Conservation (phyloP, 2,797 vertebrate genomes). For the Microctenopoma steveboyesi region DNA sequence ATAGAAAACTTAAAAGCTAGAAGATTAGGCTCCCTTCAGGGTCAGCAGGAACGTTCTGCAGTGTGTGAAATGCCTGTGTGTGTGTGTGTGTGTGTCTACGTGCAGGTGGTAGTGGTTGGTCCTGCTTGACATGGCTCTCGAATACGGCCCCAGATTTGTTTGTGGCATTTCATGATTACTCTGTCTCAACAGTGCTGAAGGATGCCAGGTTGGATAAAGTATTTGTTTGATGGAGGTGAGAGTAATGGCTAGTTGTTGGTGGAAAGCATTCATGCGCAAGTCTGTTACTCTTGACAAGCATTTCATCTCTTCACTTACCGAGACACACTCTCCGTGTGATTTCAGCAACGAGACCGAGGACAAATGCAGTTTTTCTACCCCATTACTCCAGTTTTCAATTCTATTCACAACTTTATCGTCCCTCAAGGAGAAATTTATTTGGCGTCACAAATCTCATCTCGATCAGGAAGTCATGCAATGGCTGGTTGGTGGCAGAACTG, state of each 20-base stretch:
- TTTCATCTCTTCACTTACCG: slow-evolving; percentile 66
- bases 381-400: slow-evolving; percentile 78
- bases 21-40: slow-evolving; percentile 35
- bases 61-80: slow-evolving; percentile 15
- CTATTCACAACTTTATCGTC: slow-evolving; percentile 78
- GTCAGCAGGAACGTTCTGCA: slow-evolving; percentile 26
- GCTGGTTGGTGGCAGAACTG: slow-evolving; percentile 71
- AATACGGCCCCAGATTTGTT: slow-evolving; percentile 55
- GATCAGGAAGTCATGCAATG: slow-evolving; percentile 73
- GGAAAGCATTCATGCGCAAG: slow-evolving; percentile 57
- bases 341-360: slow-evolving; percentile 64
- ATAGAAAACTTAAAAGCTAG: slow-evolving; percentile 38
- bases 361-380: slow-evolving; percentile 74
- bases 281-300: slow-evolving; percentile 73
- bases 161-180: slow-evolving; percentile 66
- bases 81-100: slow-evolving; percentile 4
- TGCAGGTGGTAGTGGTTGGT: slow-evolving; percentile 15
- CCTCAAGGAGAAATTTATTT: slow-evolving; percentile 80
- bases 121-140: slow-evolving; percentile 38
- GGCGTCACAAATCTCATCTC: slow-evolving; percentile 77
- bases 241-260: slow-evolving; percentile 70
- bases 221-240: slow-evolving; percentile 58
- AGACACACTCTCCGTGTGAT: slow-evolving; percentile 48
- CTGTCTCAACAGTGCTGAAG: slow-evolving; percentile 41
- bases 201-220: slow-evolving; percentile 58